phyloP scores from a whole-genome alignment of 2,113 vertebrate genomes.

The Corythaeola cristata region DNA sequence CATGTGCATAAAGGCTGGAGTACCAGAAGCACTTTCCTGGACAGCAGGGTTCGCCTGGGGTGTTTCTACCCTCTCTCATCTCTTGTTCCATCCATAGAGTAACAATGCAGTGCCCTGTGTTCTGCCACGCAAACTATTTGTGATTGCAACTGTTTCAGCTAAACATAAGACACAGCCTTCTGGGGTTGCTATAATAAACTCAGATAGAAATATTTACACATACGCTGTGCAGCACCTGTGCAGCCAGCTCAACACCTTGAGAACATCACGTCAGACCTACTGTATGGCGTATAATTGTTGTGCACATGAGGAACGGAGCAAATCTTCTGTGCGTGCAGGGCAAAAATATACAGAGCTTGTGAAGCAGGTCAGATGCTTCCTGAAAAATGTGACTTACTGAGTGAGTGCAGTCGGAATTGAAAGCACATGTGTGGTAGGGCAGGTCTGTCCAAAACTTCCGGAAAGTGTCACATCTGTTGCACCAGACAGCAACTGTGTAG shows the following conservation, averaged over 20 bases:
- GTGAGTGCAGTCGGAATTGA: neutral
- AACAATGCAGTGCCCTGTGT: neutral
- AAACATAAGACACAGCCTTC: neutral
- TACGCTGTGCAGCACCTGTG: neutral
- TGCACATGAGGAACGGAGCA: neutral
- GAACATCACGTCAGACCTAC: neutral
- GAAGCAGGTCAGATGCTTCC: neutral
- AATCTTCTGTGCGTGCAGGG: neutral
- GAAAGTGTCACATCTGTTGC: neutral
- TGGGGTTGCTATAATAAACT: neutral
- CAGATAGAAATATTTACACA: neutral
- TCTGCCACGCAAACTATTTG: neutral
- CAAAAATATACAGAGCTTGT: neutral
- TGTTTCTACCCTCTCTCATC: neutral
- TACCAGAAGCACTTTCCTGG: neutral
- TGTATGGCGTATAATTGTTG: neutral
- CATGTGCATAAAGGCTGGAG: neutral
- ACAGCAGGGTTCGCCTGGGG: neutral
- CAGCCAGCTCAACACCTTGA: neutral
- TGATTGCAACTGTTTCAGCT: neutral
- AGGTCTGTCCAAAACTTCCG: neutral
- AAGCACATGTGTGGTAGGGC: neutral
- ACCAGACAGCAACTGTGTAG: neutral
- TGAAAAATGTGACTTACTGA: neutral
- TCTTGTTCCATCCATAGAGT: neutral